phyloP scores from a whole-genome alignment of 1,140 invertebrate genomes.

The Dysdera silvatica region DNA sequence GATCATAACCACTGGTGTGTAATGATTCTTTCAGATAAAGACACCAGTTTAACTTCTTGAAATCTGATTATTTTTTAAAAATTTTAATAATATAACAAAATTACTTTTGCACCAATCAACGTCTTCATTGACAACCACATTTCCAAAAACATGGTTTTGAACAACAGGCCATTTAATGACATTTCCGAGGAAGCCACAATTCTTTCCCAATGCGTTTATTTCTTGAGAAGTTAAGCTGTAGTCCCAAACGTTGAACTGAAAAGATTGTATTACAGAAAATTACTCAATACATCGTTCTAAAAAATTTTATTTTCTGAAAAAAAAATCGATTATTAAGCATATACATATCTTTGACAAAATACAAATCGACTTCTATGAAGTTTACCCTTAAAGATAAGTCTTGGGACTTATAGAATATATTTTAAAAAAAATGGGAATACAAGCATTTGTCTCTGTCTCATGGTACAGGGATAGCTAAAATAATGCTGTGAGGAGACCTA shows the following conservation, averaged over 20 bases:
- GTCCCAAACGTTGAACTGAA: constrained; percentile 28
- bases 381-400: neutral
- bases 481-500: too few relatives aligned
- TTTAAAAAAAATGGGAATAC: too few relatives aligned
- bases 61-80: too few relatives aligned
- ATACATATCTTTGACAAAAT: too few relatives aligned
- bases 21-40: too few relatives aligned
- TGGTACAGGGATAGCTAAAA: too few relatives aligned
- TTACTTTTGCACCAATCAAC: neutral
- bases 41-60: too few relatives aligned
- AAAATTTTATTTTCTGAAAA: neutral
- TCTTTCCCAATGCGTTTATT: neutral
- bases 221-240: constrained; percentile 5
- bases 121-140: neutral
- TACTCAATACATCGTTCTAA: neutral
- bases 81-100: too few relatives aligned
- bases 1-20: too few relatives aligned
- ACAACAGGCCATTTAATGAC: constrained; percentile 13
- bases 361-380: too few relatives aligned
- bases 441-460: neutral
- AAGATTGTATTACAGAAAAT: neutral
- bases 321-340: too few relatives aligned
- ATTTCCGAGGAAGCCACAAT: constrained; percentile 21
- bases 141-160: constrained; percentile 11
- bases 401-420: neutral